phyloP scores from a whole-genome alignment of 64 coral and sea anemone genomes.

The Porites lutea region DNA sequence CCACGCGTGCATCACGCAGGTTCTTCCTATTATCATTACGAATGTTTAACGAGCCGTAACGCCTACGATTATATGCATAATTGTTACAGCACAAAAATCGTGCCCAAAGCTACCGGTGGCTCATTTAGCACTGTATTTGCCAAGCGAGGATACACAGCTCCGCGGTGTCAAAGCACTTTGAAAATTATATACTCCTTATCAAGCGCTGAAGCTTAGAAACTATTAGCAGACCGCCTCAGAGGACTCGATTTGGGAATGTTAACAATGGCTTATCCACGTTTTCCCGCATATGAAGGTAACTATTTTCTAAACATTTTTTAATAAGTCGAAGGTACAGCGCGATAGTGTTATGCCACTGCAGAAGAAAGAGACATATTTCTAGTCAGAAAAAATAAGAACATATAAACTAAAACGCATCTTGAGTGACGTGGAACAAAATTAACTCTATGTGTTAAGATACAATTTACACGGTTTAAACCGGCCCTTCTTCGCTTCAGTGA shows the following conservation, averaged over 20 bases:
- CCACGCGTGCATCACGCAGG: constrained; percentile 30
- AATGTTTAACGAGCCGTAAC: constrained; percentile 52
- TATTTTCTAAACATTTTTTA: constrained; percentile 10
- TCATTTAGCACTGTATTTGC: constrained; percentile 37
- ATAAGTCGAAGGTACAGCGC: not conserved
- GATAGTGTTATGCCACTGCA: not conserved
- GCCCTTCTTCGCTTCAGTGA: constrained; percentile 20
- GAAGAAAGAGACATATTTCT: not conserved
- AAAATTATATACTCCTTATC: not conserved
- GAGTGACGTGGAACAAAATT: not conserved
- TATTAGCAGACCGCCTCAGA: not conserved
- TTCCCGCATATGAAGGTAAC: constrained; percentile 82
- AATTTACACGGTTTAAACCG: constrained; percentile 15
- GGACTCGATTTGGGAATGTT: constrained; percentile 28
- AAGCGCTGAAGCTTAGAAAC: constrained; percentile 11
- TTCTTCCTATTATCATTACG: constrained; percentile 33
- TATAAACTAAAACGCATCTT: not conserved
- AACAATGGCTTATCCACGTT: constrained; percentile 76
- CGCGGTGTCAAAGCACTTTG: not conserved
- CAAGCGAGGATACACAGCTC: constrained; percentile 31
- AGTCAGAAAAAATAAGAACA: not conserved
- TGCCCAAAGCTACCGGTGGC: constrained; percentile 3
- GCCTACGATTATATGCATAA: constrained; percentile 71
- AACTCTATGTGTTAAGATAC: not conserved
- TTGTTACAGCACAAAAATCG: constrained; percentile 45